Conservation (phyloP, 1,140 invertebrate genomes). For the Drosophila rhopaloa region DNA sequence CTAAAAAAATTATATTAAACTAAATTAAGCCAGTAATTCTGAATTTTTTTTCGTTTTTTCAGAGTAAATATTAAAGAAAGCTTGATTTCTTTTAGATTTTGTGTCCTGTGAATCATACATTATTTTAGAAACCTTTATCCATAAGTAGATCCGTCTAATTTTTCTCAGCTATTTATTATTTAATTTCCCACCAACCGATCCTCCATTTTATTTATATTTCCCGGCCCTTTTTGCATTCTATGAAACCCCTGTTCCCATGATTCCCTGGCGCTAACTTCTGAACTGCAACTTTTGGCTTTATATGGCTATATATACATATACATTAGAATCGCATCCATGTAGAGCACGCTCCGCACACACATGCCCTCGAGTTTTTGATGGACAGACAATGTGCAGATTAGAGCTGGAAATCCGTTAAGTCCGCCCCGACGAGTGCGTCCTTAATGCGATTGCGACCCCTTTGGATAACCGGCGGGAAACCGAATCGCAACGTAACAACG, state of each 20-base stretch:
- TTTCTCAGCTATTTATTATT: not conserved
- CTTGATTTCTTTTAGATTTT: too few species aligned
- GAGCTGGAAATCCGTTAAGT: conserved; percentile 77
- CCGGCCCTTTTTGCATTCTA: not conserved
- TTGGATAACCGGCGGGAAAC: conserved; percentile 23
- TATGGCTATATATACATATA: not conserved
- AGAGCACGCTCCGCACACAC: conserved; percentile 28
- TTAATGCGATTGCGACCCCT: conserved; percentile 69
- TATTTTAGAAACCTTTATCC: too few species aligned
- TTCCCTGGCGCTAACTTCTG: conserved; percentile 37
- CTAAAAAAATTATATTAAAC: too few species aligned
- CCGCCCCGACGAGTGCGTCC: conserved; percentile 53
- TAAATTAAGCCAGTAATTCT: too few species aligned
- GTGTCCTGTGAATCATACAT: too few species aligned
- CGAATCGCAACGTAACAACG: conserved; percentile 12
- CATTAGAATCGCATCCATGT: conserved; percentile 21
- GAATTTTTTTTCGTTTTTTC: too few species aligned
- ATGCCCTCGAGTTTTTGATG: conserved; percentile 31
- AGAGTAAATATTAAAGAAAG: too few species aligned
- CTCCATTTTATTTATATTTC: conserved; percentile 9
- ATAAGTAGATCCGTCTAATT: too few species aligned
- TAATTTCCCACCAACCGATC: conserved; percentile 9
- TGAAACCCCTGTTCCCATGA: conserved; percentile 3
- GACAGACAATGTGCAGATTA: conserved; percentile 67
- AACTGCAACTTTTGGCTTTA: conserved; percentile 46